phyloP scores from a whole-genome alignment of 2,113 vertebrate genomes.

The Morone chrysops region DNA sequence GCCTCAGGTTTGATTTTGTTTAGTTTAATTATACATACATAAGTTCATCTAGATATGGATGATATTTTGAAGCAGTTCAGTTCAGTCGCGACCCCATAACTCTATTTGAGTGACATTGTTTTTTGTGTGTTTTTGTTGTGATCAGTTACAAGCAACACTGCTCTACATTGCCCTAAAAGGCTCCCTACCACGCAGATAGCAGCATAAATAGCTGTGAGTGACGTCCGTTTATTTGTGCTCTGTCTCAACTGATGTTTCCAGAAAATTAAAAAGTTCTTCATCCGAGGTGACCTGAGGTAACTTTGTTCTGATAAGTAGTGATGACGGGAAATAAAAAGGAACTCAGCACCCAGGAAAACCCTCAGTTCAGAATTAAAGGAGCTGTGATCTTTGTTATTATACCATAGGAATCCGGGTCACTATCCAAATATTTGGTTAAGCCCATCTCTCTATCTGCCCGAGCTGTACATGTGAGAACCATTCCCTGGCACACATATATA shows the following conservation, averaged over 20 bases:
- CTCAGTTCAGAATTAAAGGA: constrained; percentile 13
- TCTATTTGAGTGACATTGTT: background rate
- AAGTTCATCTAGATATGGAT: background rate
- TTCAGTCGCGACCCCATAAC: background rate
- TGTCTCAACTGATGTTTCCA: too few species aligned
- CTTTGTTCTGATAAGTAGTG: background rate
- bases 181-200: background rate
- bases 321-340: background rate
- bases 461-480: constrained; percentile 55
- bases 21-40: background rate
- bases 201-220: background rate
- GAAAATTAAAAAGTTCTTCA: too few species aligned
- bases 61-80: background rate
- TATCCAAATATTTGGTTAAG: constrained; percentile 70
- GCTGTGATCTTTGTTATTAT: constrained; percentile 52
- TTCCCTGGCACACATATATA: constrained; percentile 31
- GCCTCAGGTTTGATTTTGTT: background rate
- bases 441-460: constrained; percentile 53
- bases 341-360: constrained; percentile 2
- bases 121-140: background rate
- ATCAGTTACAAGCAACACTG: background rate
- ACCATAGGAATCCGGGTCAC: constrained; percentile 53
- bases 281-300: background rate
- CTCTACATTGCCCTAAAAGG: background rate
- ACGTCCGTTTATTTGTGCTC: too few species aligned